Percentiles rank a stretch among this genome's conserved stretches.
Evolutionary conservation across 2,113 vertebrate species (phyloP).

Genomic region (Clarias gariepinus): DNA sequence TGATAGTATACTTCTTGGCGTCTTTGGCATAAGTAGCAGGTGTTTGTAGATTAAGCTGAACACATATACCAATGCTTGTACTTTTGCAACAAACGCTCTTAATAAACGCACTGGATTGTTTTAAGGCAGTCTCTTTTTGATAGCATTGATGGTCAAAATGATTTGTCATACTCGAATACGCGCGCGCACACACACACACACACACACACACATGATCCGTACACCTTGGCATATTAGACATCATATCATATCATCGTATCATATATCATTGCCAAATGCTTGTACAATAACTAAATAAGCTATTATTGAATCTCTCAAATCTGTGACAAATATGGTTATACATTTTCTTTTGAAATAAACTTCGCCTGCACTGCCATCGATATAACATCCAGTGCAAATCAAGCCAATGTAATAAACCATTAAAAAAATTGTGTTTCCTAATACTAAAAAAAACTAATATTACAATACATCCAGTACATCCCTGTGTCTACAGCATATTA

Average conservation of each 20-base stretch:
- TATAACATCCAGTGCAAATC: not conserved
- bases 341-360: not conserved
- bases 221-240: conserved; percentile 29
- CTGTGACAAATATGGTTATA: not conserved
- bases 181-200: conserved; percentile 17
- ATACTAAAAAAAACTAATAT: not conserved
- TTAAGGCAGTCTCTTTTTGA: conserved; percentile 42
- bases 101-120: conserved; percentile 24
- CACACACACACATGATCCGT: not conserved
- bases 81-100: not conserved
- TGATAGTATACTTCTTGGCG: not conserved
- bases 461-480: not conserved
- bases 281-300: not conserved
- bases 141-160: conserved; percentile 4
- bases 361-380: not conserved
- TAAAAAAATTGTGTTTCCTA: not conserved
- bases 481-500: not conserved
- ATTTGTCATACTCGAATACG: not conserved
- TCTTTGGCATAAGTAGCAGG: conserved; percentile 43
- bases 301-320: not conserved
- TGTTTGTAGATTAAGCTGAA: conserved; percentile 17
- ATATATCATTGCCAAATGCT: not conserved
- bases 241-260: not conserved
- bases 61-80: not conserved
- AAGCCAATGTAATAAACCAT: not conserved